Evolutionary conservation across 2,888 invertebrate species (phyloP).

Genomic region (Pseudococcus longispinus): DNA sequence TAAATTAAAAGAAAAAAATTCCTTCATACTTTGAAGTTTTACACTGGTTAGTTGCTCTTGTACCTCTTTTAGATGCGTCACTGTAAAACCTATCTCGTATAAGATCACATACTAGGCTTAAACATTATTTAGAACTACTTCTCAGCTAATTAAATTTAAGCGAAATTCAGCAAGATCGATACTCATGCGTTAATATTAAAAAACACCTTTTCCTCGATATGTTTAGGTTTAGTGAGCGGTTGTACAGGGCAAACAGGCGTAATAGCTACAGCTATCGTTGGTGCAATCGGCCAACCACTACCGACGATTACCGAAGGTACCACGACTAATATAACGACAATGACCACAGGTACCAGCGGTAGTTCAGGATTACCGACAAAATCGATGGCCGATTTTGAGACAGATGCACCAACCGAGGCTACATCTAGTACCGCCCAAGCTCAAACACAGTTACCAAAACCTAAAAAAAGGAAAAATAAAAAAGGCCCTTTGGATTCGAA

Average conservation of each 20-base stretch:
- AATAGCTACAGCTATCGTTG: slow-evolving; percentile 61
- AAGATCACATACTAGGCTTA: too few species aligned
- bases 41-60: too few species aligned
- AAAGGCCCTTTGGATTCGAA: slow-evolving; percentile 79
- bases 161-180: background rate
- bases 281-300: slow-evolving; percentile 72
- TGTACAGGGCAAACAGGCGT: slow-evolving; percentile 60
- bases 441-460: slow-evolving; percentile 42
- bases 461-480: slow-evolving; percentile 59
- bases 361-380: slow-evolving; percentile 79
- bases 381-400: slow-evolving; percentile 62
- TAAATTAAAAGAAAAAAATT: too few species aligned
- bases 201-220: background rate
- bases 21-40: too few species aligned
- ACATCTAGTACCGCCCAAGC: slow-evolving; percentile 52
- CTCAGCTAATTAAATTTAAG: background rate
- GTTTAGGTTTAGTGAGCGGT: slow-evolving; percentile 58
- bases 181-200: background rate
- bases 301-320: slow-evolving; percentile 75
- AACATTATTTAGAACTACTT: too few species aligned
- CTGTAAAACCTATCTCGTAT: too few species aligned
- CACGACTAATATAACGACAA: slow-evolving; percentile 70
- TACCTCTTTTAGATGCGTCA: too few species aligned
- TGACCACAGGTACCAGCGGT: slow-evolving; percentile 65
- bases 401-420: slow-evolving; percentile 58